Base-by-base conservation (phyloP, 2,888 invertebrate species). In the Watsonalla binaria region DNA sequence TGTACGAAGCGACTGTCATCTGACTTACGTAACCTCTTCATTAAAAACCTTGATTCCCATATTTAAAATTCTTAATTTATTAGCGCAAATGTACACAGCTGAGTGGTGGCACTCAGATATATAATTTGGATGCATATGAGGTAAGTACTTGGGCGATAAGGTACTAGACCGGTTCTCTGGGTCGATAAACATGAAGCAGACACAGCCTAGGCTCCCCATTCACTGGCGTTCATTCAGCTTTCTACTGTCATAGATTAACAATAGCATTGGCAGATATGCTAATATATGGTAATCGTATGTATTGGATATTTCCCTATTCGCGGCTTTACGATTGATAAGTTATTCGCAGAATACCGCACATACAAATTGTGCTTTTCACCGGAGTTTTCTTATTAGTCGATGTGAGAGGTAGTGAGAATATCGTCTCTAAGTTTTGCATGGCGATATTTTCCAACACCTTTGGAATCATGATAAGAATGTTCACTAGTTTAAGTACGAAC, bases 211-310 rank as follows among this genome's bases (percentile, higher is more conserved):
- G 63, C 59, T 66, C 63, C 75, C 81, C 84, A 86, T 86, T 88
- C 84, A 86, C 80, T 70, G 73, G 70, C 66, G 70, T 80, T 80
- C 86, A 87, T 88, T 88, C 82, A 88, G 83, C 85, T 88, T 87
- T 86, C 87, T 86, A 84, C 59, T 60, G 56, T 11, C 80, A 83
- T 56, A 85, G 84, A 82, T 47, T 72, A 75, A 52, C 39, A 46
- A 39, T 49, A 49, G 39, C 46, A 42, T 42, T 52, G 53, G 39
- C 34, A 34, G 9, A 34, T 9, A 52, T 45, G 34, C 45, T 45
- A 7, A 45, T 56, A 8, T 37, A 37, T 37, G 37, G 37, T 37
- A 37, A 37, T 37, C 24, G 1, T 24, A 24, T 24, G 24, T 24
- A 24, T 24, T 24, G 24, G 24, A 24, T 24, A 24, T 24, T 24